Percentiles rank a stretch among this genome's conserved stretches.
phyloP scores from a whole-genome alignment of 2,888 invertebrate species.

The Meiosimyza decipiens region DNA sequence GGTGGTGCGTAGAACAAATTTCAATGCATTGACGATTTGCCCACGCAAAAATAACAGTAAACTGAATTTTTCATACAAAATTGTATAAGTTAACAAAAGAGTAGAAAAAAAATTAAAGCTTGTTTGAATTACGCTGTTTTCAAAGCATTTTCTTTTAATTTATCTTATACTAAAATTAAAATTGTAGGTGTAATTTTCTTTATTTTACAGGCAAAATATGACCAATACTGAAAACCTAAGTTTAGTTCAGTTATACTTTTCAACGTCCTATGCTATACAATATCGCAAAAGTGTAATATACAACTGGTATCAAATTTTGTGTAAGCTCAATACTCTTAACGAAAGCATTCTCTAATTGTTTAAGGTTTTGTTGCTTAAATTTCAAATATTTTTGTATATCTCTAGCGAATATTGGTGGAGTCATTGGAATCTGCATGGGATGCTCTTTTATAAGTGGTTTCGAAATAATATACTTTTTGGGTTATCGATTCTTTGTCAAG shows the following conservation, averaged over 20 bases:
- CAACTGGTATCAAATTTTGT: conserved; percentile 57
- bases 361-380: too few relatives aligned
- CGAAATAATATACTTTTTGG: conserved; percentile 58
- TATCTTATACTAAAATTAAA: conserved; percentile 25
- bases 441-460: conserved; percentile 60
- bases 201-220: too few relatives aligned
- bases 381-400: conserved; percentile 1
- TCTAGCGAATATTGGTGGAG: conserved; percentile 59
- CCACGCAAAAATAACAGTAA: too few relatives aligned
- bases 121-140: too few relatives aligned
- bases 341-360: too few relatives aligned
- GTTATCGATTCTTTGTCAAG: conserved; percentile 48
- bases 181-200: conserved; percentile 42
- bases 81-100: too few relatives aligned
- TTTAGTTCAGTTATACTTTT: conserved; percentile 49
- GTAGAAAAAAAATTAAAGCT: not conserved
- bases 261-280: conserved; percentile 40
- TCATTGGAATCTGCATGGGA: conserved; percentile 60
- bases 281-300: conserved; percentile 53
- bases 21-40: too few relatives aligned
- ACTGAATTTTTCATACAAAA: too few relatives aligned
- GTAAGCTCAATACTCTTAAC: conserved; percentile 46
- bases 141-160: too few relatives aligned
- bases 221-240: conserved; percentile 36
- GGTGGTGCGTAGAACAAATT: too few relatives aligned